A percentile compares a stretch with the other conserved stretches of the same genome.
Conservation (phyloP, 2,888 invertebrate genomes). For the Parascotia fuliginaria region DNA sequence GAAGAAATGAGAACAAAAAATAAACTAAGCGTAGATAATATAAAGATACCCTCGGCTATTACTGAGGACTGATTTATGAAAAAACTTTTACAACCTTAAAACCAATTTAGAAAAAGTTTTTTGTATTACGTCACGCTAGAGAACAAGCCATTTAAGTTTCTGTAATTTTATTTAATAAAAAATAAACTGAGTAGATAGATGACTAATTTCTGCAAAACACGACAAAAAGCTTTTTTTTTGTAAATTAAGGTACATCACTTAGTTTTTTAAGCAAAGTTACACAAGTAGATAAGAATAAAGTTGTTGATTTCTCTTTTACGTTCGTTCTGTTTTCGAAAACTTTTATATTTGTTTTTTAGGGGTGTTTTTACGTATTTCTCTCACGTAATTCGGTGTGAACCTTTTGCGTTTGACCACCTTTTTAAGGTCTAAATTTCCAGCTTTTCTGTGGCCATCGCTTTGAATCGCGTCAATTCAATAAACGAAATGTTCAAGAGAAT, state of each 20-base stretch:
- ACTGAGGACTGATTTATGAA: constrained; percentile 67
- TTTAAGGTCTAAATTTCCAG: constrained; percentile 38
- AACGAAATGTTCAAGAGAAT: constrained; percentile 40
- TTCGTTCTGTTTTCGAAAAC: constrained; percentile 29
- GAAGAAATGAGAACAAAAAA: constrained; percentile 27
- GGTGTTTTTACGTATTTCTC: constrained; percentile 35
- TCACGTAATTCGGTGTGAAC: constrained; percentile 40
- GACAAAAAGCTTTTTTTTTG: constrained; percentile 15
- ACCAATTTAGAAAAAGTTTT: constrained; percentile 68
- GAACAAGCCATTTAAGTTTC: constrained; percentile 57
- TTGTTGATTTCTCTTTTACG: constrained; percentile 28
- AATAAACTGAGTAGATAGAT: constrained; percentile 30
- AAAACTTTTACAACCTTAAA: constrained; percentile 68
- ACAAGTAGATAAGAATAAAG: constrained; percentile 26
- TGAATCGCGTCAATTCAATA: constrained; percentile 47
- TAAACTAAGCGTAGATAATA: constrained; percentile 57
- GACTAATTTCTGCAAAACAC: constrained; percentile 17
- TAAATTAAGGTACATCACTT: constrained; percentile 23
- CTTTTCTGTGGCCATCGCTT: constrained; percentile 24
- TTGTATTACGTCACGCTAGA: constrained; percentile 58
- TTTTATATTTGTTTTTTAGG: constrained; percentile 34
- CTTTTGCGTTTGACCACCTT: constrained; percentile 40
- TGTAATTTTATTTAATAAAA: constrained; percentile 46
- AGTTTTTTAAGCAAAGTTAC: constrained; percentile 15
- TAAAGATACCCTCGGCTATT: constrained; percentile 59